Percentiles rank a stretch among this genome's conserved stretches.
phyloP scores from a whole-genome alignment of 2,797 vertebrate species.

The Choloepus didactylus region DNA sequence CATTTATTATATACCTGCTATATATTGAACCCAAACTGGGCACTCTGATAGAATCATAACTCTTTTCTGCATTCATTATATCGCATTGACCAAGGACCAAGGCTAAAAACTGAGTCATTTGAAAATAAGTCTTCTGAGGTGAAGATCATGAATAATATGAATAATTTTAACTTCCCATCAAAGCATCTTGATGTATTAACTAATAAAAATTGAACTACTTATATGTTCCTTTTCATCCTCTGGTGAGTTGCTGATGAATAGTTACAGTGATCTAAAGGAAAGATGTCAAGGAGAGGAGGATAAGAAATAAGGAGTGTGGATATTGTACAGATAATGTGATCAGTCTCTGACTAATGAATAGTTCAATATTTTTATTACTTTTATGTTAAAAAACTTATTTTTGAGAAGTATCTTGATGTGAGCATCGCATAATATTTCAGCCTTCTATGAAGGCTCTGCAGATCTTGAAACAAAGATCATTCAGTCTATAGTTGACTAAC shows the following conservation, averaged over 20 bases:
- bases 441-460: background rate
- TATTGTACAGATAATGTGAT: background rate
- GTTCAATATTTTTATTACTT: background rate
- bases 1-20: background rate
- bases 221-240: conserved; percentile 10
- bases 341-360: background rate
- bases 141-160: background rate
- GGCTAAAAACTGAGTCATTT: background rate
- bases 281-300: background rate
- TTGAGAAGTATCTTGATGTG: conserved; percentile 10
- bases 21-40: background rate
- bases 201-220: background rate
- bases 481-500: background rate
- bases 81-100: background rate
- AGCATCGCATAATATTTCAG: conserved; percentile 5
- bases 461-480: conserved; percentile 9
- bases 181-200: background rate
- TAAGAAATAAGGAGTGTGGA: background rate
- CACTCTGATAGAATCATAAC: background rate
- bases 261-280: background rate
- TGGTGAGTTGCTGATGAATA: background rate
- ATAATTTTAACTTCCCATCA: background rate
- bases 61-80: background rate
- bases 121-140: background rate
- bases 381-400: background rate